Evolutionary conservation across 2,797 vertebrate genomes (phyloP).

Genomic region (Melopsittacus undulatus): DNA sequence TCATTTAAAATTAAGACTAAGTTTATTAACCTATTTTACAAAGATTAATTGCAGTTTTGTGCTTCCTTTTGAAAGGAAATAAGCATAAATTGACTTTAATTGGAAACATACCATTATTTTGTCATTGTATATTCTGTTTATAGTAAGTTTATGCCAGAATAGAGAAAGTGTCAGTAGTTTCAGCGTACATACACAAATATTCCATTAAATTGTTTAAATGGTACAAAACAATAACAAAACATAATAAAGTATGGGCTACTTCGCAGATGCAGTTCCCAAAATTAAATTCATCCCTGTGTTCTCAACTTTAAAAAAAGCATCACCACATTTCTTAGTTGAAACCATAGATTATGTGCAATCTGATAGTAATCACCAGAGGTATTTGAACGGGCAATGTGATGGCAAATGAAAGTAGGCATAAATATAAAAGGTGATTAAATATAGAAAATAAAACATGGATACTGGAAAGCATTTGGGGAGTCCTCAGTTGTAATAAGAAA

Average conservation of each 20-base stretch:
- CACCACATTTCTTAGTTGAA: not conserved
- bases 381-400: not conserved
- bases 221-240: not conserved
- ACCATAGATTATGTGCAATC: not conserved
- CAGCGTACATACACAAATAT: not conserved
- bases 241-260: not conserved
- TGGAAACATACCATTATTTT: slow-evolving; percentile 10
- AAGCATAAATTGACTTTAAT: slow-evolving; percentile 8
- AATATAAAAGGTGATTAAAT: not conserved
- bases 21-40: slow-evolving; percentile 29
- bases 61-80: not conserved
- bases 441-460: not conserved
- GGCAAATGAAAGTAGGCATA: not conserved
- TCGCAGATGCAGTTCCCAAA: not conserved
- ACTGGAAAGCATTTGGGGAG: not conserved
- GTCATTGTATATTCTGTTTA: not conserved
- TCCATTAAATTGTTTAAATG: not conserved
- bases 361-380: not conserved
- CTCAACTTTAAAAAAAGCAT: not conserved
- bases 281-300: not conserved
- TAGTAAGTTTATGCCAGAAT: not conserved
- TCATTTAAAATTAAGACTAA: not conserved
- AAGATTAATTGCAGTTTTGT: slow-evolving; percentile 7
- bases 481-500: not conserved
- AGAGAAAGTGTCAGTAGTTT: not conserved